Evolutionary conservation across 1,140 invertebrate species (phyloP).

Genomic region (Diploscapter pachys): DNA sequence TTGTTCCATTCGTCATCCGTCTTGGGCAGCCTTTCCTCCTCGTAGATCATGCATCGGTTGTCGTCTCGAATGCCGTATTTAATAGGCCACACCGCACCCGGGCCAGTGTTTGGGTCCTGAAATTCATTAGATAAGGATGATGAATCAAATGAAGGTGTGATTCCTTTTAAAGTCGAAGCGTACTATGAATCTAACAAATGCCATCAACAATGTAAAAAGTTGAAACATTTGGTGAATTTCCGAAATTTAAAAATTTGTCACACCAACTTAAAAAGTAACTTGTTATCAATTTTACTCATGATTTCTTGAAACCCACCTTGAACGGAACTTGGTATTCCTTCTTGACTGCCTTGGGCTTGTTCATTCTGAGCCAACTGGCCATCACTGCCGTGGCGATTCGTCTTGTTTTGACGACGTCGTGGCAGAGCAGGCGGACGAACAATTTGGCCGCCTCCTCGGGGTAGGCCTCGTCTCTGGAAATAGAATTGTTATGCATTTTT

Average conservation of each 20-base stretch:
- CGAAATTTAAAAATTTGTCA: too few relatives aligned
- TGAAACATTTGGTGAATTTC: too few relatives aligned
- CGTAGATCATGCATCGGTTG: constrained; percentile 74
- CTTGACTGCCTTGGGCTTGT: constrained; percentile 71
- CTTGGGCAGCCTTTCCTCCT: constrained; percentile 65
- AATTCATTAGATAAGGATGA: not conserved
- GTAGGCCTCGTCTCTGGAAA: constrained; percentile 11
- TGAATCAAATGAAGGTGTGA: too few relatives aligned
- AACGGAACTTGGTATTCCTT: constrained; percentile 65
- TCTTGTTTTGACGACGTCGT: constrained; percentile 73
- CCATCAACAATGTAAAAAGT: too few relatives aligned
- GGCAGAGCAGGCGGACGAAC: constrained; percentile 69
- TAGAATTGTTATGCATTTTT: not conserved
- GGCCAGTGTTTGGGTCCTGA: constrained; percentile 20
- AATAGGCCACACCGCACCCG: constrained; percentile 44
- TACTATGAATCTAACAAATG: too few relatives aligned
- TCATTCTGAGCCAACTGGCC: constrained; percentile 72
- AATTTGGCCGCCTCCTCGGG: constrained; percentile 48
- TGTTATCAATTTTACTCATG: not conserved
- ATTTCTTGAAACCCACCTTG: constrained; percentile 44
- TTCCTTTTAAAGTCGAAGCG: too few relatives aligned
- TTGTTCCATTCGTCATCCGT: constrained; percentile 74
- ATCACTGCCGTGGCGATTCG: constrained; percentile 67
- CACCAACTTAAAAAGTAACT: too few relatives aligned
- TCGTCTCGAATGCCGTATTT: constrained; percentile 66